Base-by-base conservation (phyloP, 1,140 invertebrate genomes). In the Eufriesea mexicana region DNA sequence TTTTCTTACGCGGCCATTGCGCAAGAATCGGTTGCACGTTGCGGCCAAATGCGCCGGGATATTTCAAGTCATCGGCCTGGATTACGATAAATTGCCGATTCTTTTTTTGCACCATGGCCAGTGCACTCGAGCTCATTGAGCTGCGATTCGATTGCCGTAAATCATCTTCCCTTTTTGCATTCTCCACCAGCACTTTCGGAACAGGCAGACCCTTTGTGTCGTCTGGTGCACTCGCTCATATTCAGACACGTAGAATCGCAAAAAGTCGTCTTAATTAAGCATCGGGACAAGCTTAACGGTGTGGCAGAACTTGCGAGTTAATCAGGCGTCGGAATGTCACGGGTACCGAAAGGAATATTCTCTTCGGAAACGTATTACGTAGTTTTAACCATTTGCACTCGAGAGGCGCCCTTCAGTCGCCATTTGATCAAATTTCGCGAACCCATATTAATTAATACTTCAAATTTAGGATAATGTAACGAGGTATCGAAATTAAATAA, bases 41-140 rank as follows among this genome's bases (percentile, higher is more conserved):
- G 62, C 59, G 55, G 25, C 81, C 70, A 80, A 86, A 82, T 77
- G 62, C 78, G 62, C 77, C 68, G 81, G 75, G 80, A 87, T 84
- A 87, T 71, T 80, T 87, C 75, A 84, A 87, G 86, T 74, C 85
- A 84, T 84, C 85, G 49, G 57, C 45, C 66, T 54, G 76, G 77
- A 87, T 87, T 75, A 78, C 85, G 82, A 87, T 87, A 87, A 87
- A 87, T 84, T 87, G 87, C 57, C 73, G 66, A 87, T 87, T 59
- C 72, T 75, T 74, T 87, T 86, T 86, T 86, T 83, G 70, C 68
- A 7, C 47, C 49, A 16, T 28, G 64, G 67, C 25, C 72, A 28
- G 18, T 57, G 85, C 78, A 64, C 59, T 72, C 61, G n/a, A 70
- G 42, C 70, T 87, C 84, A 83, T 87, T 78, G 55, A 79, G 55